Evolutionary conservation across 2,113 vertebrate genomes (phyloP).

Genomic region (Carassius auratus): DNA sequence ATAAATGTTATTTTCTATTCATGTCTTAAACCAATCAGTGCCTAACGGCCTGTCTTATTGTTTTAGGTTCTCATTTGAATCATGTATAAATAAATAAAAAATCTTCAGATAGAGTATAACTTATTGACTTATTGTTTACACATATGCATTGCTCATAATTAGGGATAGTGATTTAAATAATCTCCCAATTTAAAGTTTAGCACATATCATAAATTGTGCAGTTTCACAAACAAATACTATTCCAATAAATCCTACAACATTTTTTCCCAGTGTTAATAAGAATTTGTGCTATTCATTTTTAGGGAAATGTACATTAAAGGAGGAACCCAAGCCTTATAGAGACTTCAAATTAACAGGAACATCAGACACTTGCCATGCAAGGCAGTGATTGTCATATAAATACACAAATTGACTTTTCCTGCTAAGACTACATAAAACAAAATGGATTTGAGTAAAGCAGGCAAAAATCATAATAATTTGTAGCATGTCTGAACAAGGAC

Average conservation of each 20-base stretch:
- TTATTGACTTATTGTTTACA: background rate
- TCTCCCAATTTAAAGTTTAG: background rate
- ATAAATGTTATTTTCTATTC: constrained; percentile 39
- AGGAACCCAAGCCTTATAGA: too few species aligned
- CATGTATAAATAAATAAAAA: constrained; percentile 5
- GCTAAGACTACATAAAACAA: too few species aligned
- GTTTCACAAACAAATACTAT: background rate
- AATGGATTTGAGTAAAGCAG: background rate
- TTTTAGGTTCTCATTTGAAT: constrained; percentile 19
- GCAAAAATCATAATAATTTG: background rate
- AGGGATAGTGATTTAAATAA: too few species aligned
- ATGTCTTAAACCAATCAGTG: background rate
- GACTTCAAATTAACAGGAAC: too few species aligned
- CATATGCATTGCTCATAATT: background rate
- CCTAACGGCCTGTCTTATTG: constrained; percentile 27
- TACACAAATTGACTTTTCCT: too few species aligned
- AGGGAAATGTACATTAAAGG: too few species aligned
- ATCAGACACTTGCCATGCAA: too few species aligned
- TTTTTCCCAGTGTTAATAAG: too few species aligned
- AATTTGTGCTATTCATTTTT: too few species aligned
- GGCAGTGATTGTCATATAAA: too few species aligned
- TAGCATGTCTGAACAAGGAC: background rate
- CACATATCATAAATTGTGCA: background rate
- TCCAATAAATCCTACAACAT: too few species aligned
- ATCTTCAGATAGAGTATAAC: background rate